phyloP scores from a whole-genome alignment of 2,888 invertebrate genomes.

The Cepaea hortensis region DNA sequence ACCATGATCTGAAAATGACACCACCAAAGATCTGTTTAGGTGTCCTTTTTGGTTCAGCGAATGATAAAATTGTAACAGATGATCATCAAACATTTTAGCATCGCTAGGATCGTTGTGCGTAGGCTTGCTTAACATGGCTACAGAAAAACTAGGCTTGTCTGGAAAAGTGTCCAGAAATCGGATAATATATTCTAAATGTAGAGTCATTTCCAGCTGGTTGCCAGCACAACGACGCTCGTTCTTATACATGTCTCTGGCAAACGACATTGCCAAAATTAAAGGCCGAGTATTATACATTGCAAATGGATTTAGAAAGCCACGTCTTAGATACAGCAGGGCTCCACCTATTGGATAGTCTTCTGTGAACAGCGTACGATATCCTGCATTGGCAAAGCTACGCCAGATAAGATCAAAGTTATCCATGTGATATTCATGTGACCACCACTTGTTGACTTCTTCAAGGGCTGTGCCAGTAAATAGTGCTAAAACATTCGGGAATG shows the following conservation, averaged over 20 bases:
- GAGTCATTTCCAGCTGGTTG: constrained; percentile 82
- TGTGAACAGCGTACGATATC: constrained; percentile 87
- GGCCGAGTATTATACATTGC: constrained; percentile 90
- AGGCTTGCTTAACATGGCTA: constrained; percentile 89
- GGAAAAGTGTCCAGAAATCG: constrained; percentile 81
- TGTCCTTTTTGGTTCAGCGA: constrained; percentile 72
- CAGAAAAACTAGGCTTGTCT: constrained; percentile 82
- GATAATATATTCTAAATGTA: constrained; percentile 82
- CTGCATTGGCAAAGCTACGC: constrained; percentile 85
- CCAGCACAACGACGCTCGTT: constrained; percentile 81
- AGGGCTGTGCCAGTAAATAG: constrained; percentile 79
- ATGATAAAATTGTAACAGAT: constrained; percentile 81
- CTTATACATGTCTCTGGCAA: constrained; percentile 63
- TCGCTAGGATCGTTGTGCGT: constrained; percentile 90
- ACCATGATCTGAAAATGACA: constrained; percentile 89
- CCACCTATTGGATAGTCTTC: constrained; percentile 89
- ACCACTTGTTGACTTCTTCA: constrained; percentile 55
- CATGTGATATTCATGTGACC: constrained; percentile 54
- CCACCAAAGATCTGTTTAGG: constrained; percentile 64
- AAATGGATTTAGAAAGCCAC: constrained; percentile 85
- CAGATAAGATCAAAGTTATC: constrained; percentile 85
- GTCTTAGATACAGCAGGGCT: constrained; percentile 87
- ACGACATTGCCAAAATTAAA: constrained; percentile 81
- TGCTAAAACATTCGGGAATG: constrained; percentile 91
- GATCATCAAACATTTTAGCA: constrained; percentile 84